Evolutionary conservation across 2,113 vertebrate species (phyloP).

Genomic region (Sciurus niger): DNA sequence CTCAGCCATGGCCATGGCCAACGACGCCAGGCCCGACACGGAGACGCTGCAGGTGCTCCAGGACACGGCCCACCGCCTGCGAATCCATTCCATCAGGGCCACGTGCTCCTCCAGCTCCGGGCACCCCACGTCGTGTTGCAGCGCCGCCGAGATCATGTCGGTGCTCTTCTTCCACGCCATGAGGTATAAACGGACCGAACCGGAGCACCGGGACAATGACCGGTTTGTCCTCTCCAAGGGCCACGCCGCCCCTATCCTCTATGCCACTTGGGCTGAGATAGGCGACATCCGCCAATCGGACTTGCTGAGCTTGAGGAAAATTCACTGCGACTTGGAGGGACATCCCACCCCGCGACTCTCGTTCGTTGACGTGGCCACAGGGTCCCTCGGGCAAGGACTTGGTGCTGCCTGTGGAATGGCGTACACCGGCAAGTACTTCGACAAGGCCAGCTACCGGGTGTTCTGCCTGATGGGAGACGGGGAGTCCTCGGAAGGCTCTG

Average conservation of each 20-base stretch:
- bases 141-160: conserved; percentile 92
- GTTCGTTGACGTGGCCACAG: conserved; percentile 93
- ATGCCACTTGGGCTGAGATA: conserved; percentile 91
- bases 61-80: conserved; percentile 90
- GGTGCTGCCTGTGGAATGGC: conserved; percentile 93
- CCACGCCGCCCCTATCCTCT: conserved; percentile 92
- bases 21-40: conserved; percentile 87
- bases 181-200: conserved; percentile 89
- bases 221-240: conserved; percentile 93
- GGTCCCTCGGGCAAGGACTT: conserved; percentile 93
- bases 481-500: conserved; percentile 92
- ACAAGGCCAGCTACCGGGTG: conserved; percentile 93
- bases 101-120: conserved; percentile 92
- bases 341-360: conserved; percentile 93
- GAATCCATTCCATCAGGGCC: conserved; percentile 91
- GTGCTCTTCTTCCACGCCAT: conserved; percentile 93
- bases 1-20: conserved; percentile 81
- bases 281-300: conserved; percentile 90
- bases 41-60: conserved; percentile 90
- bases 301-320: conserved; percentile 90
- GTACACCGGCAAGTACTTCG: conserved; percentile 92
- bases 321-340: conserved; percentile 91
- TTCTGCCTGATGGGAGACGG: conserved; percentile 94
- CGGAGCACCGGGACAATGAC: conserved; percentile 90
- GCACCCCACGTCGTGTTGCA: conserved; percentile 93